phyloP scores from a whole-genome alignment of 1,140 invertebrate genomes.

The Plutomurus gul region DNA sequence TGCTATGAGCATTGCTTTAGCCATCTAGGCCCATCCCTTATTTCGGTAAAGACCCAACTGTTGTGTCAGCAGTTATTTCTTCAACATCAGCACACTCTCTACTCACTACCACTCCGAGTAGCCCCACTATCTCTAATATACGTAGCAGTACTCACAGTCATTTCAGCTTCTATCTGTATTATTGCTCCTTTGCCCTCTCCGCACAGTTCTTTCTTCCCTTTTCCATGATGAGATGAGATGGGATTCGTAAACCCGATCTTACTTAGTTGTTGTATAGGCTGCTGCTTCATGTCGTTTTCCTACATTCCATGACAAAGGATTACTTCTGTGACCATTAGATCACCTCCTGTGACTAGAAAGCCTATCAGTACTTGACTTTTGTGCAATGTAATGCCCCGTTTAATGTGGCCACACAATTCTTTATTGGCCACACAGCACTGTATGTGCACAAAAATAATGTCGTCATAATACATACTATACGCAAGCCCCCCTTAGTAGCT shows the following conservation, averaged over 20 bases:
- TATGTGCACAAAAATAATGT: too few species aligned
- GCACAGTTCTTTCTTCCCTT: slow-evolving; percentile 15
- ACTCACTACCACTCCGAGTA: neutral
- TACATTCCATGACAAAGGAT: neutral
- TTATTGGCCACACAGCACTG: too few species aligned
- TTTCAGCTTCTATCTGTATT: slow-evolving; percentile 2
- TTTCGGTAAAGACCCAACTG: slow-evolving; percentile 39
- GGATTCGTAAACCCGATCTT: slow-evolving; percentile 14
- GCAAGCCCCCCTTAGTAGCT: too few species aligned
- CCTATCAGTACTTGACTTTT: too few species aligned
- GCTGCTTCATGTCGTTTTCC: neutral
- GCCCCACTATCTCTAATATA: neutral
- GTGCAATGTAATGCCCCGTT: too few species aligned
- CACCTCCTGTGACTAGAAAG: neutral
- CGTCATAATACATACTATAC: too few species aligned
- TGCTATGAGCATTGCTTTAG: slow-evolving; percentile 1
- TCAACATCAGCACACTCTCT: slow-evolving; percentile 35
- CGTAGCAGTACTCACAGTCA: neutral
- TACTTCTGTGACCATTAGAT: slow-evolving; percentile 21
- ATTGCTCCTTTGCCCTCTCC: neutral
- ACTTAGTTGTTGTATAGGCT: neutral
- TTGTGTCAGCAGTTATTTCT: slow-evolving; percentile 45
- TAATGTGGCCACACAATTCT: too few species aligned
- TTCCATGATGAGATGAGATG: slow-evolving; percentile 18
- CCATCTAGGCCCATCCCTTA: slow-evolving; percentile 19